Percentiles rank a stretch among this genome's conserved stretches.
Evolutionary conservation across 2,888 invertebrate genomes (phyloP).

Genomic region (Schizaphis graminum): DNA sequence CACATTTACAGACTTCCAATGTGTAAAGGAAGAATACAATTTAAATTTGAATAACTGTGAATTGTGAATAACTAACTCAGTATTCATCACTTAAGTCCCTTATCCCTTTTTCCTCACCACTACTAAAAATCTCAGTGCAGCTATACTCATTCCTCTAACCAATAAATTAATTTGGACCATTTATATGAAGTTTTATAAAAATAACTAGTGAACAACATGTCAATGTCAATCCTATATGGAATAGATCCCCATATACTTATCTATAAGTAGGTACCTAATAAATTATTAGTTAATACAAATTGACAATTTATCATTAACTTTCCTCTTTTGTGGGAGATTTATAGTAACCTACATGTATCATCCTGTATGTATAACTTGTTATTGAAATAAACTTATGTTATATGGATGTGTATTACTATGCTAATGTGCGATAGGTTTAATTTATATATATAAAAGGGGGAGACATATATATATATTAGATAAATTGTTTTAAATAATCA

Average conservation of each 20-base stretch:
- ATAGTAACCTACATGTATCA: not conserved
- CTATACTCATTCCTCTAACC: no score
- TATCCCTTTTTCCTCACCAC: no score
- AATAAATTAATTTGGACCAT: no score
- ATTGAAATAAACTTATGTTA: not conserved
- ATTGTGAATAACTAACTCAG: no score
- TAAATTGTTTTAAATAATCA: not conserved
- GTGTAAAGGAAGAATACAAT: no score
- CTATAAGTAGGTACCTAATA: not conserved
- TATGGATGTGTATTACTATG: not conserved
- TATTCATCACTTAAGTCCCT: no score
- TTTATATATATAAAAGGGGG: not conserved
- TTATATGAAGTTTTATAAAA: not conserved
- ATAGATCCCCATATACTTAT: not conserved
- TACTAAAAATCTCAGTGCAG: no score
- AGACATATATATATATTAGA: not conserved
- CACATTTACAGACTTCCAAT: no score
- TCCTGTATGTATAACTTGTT: not conserved
- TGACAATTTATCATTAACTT: not conserved
- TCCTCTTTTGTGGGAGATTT: not conserved
- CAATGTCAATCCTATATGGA: not conserved
- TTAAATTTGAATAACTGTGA: no score
- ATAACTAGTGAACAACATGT: not conserved
- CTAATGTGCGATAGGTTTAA: not conserved
- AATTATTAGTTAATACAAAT: not conserved